These are phyloP conservation scores for Drosophila athabasca DNA, from an alignment of 1,140 invertebrate genomes.

Conservation along the genomic window DNA sequence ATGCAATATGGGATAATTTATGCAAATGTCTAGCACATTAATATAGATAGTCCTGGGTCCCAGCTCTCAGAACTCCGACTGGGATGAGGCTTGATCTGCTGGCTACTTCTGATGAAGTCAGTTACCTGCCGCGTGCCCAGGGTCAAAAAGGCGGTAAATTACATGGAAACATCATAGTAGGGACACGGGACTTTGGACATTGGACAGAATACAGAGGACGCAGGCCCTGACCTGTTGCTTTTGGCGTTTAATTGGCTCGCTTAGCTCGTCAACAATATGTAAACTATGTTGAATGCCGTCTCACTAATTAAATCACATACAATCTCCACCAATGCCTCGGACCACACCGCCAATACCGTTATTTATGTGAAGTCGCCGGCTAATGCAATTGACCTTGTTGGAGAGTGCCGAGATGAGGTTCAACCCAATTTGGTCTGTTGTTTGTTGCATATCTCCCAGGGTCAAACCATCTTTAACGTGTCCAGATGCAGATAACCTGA, in stretches of 20 bases:
- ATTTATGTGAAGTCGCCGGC: constrained; percentile 30
- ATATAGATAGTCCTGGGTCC: constrained; percentile 66
- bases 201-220: constrained; percentile 1
- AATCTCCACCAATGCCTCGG: constrained; percentile 13
- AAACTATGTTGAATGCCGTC: constrained; percentile 65
- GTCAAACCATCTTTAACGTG: background rate
- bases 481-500: too few species aligned
- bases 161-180: constrained; percentile 70
- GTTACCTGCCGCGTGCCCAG: constrained; percentile 45
- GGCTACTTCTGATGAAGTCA: constrained; percentile 6
- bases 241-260: constrained; percentile 75
- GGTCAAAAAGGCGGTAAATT: constrained; percentile 69
- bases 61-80: background rate
- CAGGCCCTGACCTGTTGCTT: constrained; percentile 19
- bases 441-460: constrained; percentile 11
- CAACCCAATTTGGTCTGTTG: background rate
- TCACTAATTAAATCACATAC: constrained; percentile 71
- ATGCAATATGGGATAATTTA: constrained; percentile 84
- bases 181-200: constrained; percentile 17
- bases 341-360: constrained; percentile 3
- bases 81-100: too few species aligned
- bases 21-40: constrained; percentile 83
- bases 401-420: too few species aligned
- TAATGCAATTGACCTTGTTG: constrained; percentile 53
- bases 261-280: constrained; percentile 79